Evolutionary conservation across 2,888 invertebrate genomes (phyloP), one percentile per base, ranked within the genome.

Genomic region (Drosophila gaucha): DNA sequence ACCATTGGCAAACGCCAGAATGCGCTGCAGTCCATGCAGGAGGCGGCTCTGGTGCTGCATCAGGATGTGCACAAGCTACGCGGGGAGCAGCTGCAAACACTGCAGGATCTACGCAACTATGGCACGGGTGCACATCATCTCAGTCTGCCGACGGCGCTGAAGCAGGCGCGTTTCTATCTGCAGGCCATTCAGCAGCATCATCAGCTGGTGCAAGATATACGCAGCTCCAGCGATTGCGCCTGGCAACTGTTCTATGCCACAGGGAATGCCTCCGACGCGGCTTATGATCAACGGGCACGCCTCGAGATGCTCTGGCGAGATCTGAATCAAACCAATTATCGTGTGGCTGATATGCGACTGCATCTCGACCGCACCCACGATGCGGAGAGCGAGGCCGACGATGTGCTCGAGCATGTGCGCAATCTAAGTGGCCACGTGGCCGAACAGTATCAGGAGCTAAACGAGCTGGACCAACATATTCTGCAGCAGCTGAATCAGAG

Each of bases 121-220:
- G 93, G 93, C 3, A 92, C 92, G 52, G 92, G 92, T 18, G 92
- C 92, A 28, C 92, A 93, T 41, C 93, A 93, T 65, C 80, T 94
- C n/a, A 93, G 93, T 64, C 85, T 93, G 2, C 92, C 93, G 28
- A 92, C 92, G 12, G 93, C 93, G 0, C 74, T 94, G 5, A 91
- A 92, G 47, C 92, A 93, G 77, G 94, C 93, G 0, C 90, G 89
- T 10, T 91, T 89, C 67, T 91, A 93, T 57, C 89, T 93, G 22
- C 91, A 92, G 22, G 89, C 93, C 26, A 92, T 94, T 41, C 91
- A 92, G 41, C 87, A 85, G 26, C 90, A 91, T 51, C 82, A 90
- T 9, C 74, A 85, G 10, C 67, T 88, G 2, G 88, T 91, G 2
- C 85, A 91, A 57, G 80, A 89, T 54, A 89, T 89, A 49, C 83